These are phyloP conservation scores for Pteromalus puparum DNA, from an alignment of 1,140 invertebrate species.

Conservation along the genomic window DNA sequence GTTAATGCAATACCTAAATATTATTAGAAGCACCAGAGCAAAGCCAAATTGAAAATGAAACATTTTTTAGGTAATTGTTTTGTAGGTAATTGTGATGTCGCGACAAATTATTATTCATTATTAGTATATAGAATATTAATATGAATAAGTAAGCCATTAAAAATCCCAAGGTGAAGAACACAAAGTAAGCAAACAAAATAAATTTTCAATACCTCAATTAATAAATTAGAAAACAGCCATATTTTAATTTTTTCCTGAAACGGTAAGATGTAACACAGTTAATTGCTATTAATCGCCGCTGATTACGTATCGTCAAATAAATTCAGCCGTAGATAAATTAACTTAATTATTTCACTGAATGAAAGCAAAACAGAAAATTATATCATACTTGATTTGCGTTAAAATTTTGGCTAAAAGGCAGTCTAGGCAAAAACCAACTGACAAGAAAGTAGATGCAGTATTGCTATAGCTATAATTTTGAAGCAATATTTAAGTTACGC, in stretches of 20 bases:
- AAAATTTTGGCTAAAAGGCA: slow-evolving; percentile 11
- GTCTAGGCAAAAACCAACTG: slow-evolving; percentile 41
- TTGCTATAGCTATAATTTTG: slow-evolving; percentile 14
- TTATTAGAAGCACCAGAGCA: slow-evolving; percentile 45
- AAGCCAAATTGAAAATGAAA: slow-evolving; percentile 22
- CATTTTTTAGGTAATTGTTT: neutral
- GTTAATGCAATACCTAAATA: slow-evolving; percentile 31
- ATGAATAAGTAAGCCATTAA: slow-evolving; percentile 31
- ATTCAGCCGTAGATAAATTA: slow-evolving; percentile 27
- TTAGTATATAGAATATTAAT: slow-evolving; percentile 15
- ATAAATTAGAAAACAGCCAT: slow-evolving; percentile 62
- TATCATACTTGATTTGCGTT: neutral
- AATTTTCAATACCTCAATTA: slow-evolving; percentile 67
- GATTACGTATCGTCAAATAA: slow-evolving; percentile 28
- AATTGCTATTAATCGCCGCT: slow-evolving; percentile 38
- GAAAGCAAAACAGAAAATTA: slow-evolving; percentile 43
- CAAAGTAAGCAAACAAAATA: slow-evolving; percentile 59
- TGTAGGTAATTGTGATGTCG: slow-evolving; percentile 5
- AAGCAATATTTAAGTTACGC: slow-evolving; percentile 15
- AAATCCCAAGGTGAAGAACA: slow-evolving; percentile 55
- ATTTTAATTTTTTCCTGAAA: slow-evolving; percentile 67
- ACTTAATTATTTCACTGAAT: slow-evolving; percentile 26
- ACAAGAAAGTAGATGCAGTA: slow-evolving; percentile 47
- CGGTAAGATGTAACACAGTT: slow-evolving; percentile 58
- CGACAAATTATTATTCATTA: slow-evolving; percentile 32